These are phyloP conservation scores for Thyatira batis DNA, from an alignment of 2,888 invertebrate species.

Conservation along the genomic window DNA sequence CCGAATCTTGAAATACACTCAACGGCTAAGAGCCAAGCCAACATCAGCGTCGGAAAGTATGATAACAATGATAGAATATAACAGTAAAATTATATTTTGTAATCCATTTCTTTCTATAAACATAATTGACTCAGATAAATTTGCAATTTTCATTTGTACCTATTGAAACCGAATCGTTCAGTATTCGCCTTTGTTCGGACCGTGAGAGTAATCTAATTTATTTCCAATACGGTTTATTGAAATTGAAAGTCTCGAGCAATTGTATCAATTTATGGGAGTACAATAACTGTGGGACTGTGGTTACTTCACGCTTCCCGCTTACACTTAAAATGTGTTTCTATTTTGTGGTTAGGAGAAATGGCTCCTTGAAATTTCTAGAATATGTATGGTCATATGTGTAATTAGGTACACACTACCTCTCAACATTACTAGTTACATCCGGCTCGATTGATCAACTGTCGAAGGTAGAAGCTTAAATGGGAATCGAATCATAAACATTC, in stretches of 20 bases:
- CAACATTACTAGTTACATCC: no score
- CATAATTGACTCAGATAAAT: constrained; percentile 16
- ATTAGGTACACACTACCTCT: no score
- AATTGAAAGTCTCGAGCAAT: constrained; percentile 42
- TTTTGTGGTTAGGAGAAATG: constrained; percentile 45
- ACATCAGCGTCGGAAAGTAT: no score
- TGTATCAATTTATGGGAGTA: constrained; percentile 46
- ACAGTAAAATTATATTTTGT: no score
- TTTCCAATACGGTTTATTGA: constrained; percentile 36
- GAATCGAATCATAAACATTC: no score
- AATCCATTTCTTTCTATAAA: no score
- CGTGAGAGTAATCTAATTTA: constrained; percentile 6
- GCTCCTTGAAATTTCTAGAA: constrained; percentile 1
- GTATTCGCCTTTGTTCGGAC: constrained; percentile 17
- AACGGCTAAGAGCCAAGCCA: no score
- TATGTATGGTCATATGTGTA: no score
- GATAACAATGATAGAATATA: no score
- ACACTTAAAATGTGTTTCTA: constrained; percentile 31
- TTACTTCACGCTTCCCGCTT: constrained; percentile 58
- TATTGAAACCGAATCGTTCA: constrained; percentile 19
- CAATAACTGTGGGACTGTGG: constrained; percentile 69
- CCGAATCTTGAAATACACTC: no score
- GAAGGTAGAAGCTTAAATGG: no score
- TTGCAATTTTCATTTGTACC: constrained; percentile 11
- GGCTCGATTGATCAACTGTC: no score